Percentiles rank a stretch among this genome's conserved stretches.
Evolutionary conservation across 1,140 invertebrate species (phyloP).

Genomic region (Elymnias hypermnestra): DNA sequence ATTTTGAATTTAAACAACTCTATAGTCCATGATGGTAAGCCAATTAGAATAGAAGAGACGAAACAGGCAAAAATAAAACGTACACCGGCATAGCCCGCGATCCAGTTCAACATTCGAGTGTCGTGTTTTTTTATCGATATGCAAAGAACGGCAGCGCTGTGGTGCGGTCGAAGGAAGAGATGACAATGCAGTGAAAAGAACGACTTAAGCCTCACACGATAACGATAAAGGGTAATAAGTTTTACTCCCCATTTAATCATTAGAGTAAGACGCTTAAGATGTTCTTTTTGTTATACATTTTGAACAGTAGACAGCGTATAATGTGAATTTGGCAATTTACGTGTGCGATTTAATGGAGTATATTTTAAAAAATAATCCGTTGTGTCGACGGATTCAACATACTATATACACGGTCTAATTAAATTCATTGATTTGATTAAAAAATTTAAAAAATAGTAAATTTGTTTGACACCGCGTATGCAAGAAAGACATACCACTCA

Average conservation of each 20-base stretch:
- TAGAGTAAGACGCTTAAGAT: neutral
- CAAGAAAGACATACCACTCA: too few relatives aligned
- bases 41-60: constrained; percentile 16
- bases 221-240: neutral
- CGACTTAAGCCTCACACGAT: constrained; percentile 5
- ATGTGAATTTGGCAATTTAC: constrained; percentile 1
- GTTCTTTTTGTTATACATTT: neutral
- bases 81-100: constrained; percentile 43
- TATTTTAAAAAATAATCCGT: too few relatives aligned
- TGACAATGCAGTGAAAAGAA: constrained; percentile 15
- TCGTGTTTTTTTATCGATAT: constrained; percentile 21
- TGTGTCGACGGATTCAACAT: too few relatives aligned
- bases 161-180: constrained; percentile 28
- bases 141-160: constrained; percentile 30
- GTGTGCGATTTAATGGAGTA: too few relatives aligned
- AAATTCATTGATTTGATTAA: too few relatives aligned
- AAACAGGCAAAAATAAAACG: constrained; percentile 28
- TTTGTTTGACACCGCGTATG: too few relatives aligned
- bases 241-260: too few relatives aligned
- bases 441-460: too few relatives aligned
- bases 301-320: constrained; percentile 1
- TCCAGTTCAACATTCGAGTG: constrained; percentile 19
- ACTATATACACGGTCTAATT: too few relatives aligned
- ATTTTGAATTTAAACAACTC: too few relatives aligned
- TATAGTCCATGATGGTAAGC: too few relatives aligned